Base-by-base conservation (phyloP, 2,888 invertebrate genomes). In the Lottia gigantea region DNA sequence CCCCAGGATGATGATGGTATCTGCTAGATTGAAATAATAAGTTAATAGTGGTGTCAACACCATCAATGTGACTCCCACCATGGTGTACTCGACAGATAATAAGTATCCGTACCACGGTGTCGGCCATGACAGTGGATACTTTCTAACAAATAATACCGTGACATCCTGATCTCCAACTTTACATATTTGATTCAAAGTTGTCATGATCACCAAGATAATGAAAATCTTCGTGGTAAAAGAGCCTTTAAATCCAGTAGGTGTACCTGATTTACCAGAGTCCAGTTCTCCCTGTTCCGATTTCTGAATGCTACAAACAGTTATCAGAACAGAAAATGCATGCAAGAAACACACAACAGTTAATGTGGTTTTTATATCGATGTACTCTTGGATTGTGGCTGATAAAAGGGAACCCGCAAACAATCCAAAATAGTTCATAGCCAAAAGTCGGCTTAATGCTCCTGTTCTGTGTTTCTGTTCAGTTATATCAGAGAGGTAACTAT, bases 361-460 rank as follows among this genome's bases (percentile, higher is more conserved):
- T 40, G 83, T 77, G 11, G 76, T 78, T 4, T 80, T 71, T 62
- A 84, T 77, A 46, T 79, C 77, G 4, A 79, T 77, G 12, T 74
- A 71, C 61, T 83, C 82, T 47, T 82, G 71, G 16, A 85, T 71
- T 2, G 80, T 68, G 0, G 85, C 86, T 0, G 82, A 80, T 1
- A 83, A n/a, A 25, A 87, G 75, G 15, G 87, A 87, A 1, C 87
- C 87, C 1, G 81, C 70, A 66, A 86, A 86, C 75, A 84, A 80
- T 2, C 87, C 87, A 46, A 87, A 78, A 73, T 83, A 86, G 71
- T 86, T 86, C 86, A 87, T 87, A 7, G 86, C 82, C 47, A 86
- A 79, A 16, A 87, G 76, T 23, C 78, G 73, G 16, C 85, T 85
- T 40, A 87, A 72, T 63, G 82, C 78, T 40, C 77, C 77, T 0